phyloP scores from a whole-genome alignment of 2,888 invertebrate genomes.

The Neria commutata region DNA sequence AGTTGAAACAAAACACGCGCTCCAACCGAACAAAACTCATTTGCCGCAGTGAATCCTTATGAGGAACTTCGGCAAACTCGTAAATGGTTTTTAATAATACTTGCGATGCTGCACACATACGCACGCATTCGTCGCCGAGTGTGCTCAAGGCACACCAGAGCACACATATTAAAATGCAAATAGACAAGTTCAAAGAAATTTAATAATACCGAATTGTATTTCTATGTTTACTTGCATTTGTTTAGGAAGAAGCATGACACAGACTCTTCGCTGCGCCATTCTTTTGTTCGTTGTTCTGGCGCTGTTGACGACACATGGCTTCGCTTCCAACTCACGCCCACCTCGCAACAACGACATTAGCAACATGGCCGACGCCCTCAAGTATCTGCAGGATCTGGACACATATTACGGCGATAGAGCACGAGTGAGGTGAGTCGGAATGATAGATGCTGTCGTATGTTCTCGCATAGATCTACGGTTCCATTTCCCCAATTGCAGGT shows the following conservation, averaged over 20 bases:
- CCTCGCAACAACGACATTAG: conserved; percentile 64
- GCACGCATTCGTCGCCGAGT: too few species aligned
- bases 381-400: conserved; percentile 71
- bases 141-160: too few species aligned
- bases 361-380: conserved; percentile 71
- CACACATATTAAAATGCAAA: background rate
- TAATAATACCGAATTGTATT: background rate
- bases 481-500: conserved; percentile 40
- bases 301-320: conserved; percentile 39
- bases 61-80: too few species aligned
- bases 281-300: conserved; percentile 40
- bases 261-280: conserved; percentile 41
- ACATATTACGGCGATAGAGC: conserved; percentile 72
- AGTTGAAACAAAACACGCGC: too few species aligned
- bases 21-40: too few species aligned
- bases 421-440: conserved; percentile 66
- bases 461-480: too few species aligned
- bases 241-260: conserved; percentile 27
- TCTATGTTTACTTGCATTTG: background rate
- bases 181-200: background rate
- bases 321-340: conserved; percentile 55
- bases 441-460: too few species aligned
- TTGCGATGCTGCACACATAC: too few species aligned
- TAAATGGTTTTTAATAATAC: too few species aligned
- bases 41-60: too few species aligned